Evolutionary conservation across 2,888 invertebrate species (phyloP), one percentile per base, ranked within the genome.

Genomic region (Cryptophagus acutangulus): DNA sequence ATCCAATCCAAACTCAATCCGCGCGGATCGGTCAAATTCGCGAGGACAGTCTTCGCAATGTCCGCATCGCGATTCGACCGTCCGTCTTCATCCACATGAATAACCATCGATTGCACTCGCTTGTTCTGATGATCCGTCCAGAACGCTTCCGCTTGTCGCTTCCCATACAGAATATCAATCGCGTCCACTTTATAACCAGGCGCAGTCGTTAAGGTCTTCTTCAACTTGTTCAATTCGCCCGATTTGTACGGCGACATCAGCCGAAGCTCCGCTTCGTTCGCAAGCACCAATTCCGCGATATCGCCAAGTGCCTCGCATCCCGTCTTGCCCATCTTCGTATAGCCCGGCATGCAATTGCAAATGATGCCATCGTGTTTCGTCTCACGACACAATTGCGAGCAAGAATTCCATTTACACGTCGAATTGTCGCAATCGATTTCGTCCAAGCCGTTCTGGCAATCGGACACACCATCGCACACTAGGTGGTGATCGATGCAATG

Each of bases 1-100:
- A 81, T 69, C 79, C 81, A 80, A 69, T 88, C 87, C 26, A 87
- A 72, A 3, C 86, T 82, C 36, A 89, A 71, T 28, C 87, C 87
- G 58, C 85, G 79, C 0, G 88, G 82, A 49, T 78, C 76, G 38
- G 75, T 74, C 33, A 79, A 66, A 37, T 74, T 74, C 8, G 69
- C 72, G 24, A 79, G 35, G 14, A 70, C 52, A 0, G 66, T 66
- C 16, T 54, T 59, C 29, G 59, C 55, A 9, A 53, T 49, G 18
- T 58, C 59, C 1, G 59, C 52, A 36, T 61, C 62, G 18, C 60
- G 43, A 28, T 57, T 56, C 3, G 55, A 45, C 9, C 58, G 43
- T 13, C 49, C 49, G 17, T 53, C 48, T 15, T 52, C 49, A 18
- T 61, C 57, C 3, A 65, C 45, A 20, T 61, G 58, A 3, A 67